Conservation (phyloP, 2,797 vertebrate genomes). For the Myotis daubentonii region DNA sequence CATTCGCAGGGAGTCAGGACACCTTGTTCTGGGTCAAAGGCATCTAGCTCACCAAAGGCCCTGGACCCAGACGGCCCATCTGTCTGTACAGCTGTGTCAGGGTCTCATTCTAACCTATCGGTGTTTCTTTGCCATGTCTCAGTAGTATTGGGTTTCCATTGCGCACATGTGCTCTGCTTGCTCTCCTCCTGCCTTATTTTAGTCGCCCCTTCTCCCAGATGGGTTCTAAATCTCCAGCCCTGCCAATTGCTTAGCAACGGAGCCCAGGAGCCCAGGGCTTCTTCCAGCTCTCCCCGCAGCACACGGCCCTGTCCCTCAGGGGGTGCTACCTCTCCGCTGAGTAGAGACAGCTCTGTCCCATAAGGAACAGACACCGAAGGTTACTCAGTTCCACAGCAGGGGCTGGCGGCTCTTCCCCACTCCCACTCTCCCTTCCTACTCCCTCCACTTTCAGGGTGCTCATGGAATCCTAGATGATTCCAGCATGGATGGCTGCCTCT, state of each 20-base stretch:
- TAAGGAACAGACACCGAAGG: background rate
- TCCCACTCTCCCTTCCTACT: background rate
- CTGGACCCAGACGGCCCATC: background rate
- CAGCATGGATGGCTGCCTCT: background rate
- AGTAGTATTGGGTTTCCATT: background rate
- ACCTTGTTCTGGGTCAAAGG: background rate
- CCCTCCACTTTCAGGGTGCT: background rate
- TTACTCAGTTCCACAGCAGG: background rate
- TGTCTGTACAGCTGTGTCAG: background rate
- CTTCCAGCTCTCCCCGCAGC: background rate
- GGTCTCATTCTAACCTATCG: background rate
- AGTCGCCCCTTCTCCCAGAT: slow-evolving; percentile 49
- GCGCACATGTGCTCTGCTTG: background rate
- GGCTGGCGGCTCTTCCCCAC: background rate
- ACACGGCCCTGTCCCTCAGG: background rate
- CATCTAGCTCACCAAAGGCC: background rate
- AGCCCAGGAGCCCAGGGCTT: slow-evolving; percentile 52
- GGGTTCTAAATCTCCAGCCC: slow-evolving; percentile 52
- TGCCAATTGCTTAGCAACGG: slow-evolving; percentile 67
- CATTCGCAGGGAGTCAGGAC: background rate
- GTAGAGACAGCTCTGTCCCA: background rate
- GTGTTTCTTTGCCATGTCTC: background rate
- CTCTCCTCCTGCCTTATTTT: slow-evolving; percentile 53
- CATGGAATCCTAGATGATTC: background rate
- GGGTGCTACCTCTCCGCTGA: background rate